A percentile compares a stretch with the other conserved stretches of the same genome.
These are phyloP conservation scores for Cydia splendana DNA, from an alignment of 1,140 invertebrate species.

Conservation along the genomic window DNA sequence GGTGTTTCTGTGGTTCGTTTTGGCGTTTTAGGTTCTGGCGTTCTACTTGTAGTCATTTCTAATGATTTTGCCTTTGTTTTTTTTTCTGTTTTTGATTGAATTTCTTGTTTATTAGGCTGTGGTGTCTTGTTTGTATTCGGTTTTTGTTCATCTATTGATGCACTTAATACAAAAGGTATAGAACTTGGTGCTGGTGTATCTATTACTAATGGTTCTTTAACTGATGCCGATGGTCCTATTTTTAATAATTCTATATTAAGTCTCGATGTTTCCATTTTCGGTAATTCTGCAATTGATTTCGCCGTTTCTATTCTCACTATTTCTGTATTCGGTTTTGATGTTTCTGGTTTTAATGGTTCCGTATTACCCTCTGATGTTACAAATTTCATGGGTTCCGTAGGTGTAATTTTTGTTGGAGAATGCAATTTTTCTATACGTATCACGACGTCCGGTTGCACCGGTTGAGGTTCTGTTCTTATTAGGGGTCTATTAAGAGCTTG, in stretches of 20 bases:
- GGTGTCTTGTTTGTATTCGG: not conserved
- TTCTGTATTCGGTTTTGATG: constrained; percentile 10
- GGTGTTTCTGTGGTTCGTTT: not conserved
- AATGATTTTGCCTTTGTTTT: not conserved
- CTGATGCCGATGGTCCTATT: not conserved
- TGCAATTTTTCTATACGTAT: constrained; percentile 14
- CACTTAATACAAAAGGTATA: not conserved
- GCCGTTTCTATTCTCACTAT: constrained; percentile 9
- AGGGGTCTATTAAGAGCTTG: constrained; percentile 45
- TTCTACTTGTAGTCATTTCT: not conserved
- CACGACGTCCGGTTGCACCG: constrained; percentile 3
- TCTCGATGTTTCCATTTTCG: not conserved
- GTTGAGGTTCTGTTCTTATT: constrained; percentile 45
- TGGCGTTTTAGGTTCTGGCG: not conserved
- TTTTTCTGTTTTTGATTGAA: not conserved
- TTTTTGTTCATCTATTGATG: not conserved
- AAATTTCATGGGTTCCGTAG: not conserved
- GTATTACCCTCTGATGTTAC: not conserved
- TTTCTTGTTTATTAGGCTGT: not conserved
- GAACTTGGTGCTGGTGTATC: not conserved
- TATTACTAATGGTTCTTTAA: not conserved
- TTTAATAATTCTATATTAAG: not conserved
- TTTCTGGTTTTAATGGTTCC: not conserved
- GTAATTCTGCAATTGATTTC: not conserved
- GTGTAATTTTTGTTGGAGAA: not conserved